Base-by-base conservation (phyloP, 2,888 invertebrate species). In the Notodonta dromedarius region DNA sequence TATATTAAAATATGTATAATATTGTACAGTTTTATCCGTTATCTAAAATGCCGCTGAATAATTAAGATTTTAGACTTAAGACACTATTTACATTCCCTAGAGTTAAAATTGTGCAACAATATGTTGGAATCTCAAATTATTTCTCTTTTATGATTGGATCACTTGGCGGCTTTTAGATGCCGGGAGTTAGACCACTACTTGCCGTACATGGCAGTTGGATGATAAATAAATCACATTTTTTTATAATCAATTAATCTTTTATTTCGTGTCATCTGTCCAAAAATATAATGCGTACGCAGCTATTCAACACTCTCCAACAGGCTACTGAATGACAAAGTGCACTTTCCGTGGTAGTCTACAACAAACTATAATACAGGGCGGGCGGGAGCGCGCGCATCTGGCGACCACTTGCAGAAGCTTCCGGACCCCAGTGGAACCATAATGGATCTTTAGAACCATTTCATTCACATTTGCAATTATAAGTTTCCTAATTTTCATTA, bases 221-320 rank as follows among this genome's bases (percentile, higher is more conserved):
- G 73, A 69, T 58, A 79, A 82, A 80, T 78, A 78, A 85, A 82
- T 72, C 69, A 76, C 70, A 70, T 77, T n/a, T 80, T 73, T 76
- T 85, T 74, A 80, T 84, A 79, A 83, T 84, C 76, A 78, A 81
- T 78, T 71, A 65, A 74, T 85, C 70, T 81, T 87, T 90, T 91
- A 91, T 85, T 91, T 83, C 82, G 90, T 88, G 83, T 88, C 76
- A 78, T 87, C 79, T 83, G 86, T 92, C 89, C 90, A 93, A 93
- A 92, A 93, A 93, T 93, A 93, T 90, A 91, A 88, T 87, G 87
- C 88, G 73, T 86, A 84, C 78, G 77, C 76, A 79, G 81, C 87
- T 87, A 88, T 88, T 67, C 79, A 89, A 86, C 88, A 86, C 83
- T 79, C 82, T 35, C 76, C 82, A 87, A 88, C 88, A 82, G 76